Evolutionary conservation across 2,888 invertebrate genomes (phyloP).

Genomic region (Eudemis profundana): DNA sequence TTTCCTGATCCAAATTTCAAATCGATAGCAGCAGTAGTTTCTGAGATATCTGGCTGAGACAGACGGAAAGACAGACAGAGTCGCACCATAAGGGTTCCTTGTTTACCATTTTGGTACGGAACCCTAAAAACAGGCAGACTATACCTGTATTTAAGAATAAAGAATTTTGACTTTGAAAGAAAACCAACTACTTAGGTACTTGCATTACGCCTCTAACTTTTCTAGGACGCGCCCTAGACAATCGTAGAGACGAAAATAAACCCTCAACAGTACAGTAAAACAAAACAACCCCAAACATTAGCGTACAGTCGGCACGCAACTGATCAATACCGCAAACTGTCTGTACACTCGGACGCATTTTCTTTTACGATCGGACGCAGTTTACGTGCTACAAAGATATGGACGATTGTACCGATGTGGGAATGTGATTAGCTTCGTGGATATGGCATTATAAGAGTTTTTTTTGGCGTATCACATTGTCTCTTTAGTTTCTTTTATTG

Average conservation of each 20-base stretch:
- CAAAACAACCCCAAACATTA: constrained; percentile 36
- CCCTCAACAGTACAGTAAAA: constrained; percentile 13
- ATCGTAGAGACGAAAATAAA: neutral
- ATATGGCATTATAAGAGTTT: constrained; percentile 50
- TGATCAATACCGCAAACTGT: constrained; percentile 74
- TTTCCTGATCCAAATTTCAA: too few relatives aligned
- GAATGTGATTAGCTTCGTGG: constrained; percentile 56
- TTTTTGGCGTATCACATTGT: neutral
- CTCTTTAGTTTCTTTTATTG: too few relatives aligned
- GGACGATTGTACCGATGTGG: constrained; percentile 56
- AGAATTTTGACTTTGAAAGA: too few relatives aligned
- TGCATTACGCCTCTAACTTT: neutral
- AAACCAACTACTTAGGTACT: too few relatives aligned
- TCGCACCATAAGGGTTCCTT: too few relatives aligned
- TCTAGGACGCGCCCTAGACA: neutral
- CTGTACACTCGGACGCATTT: constrained; percentile 77
- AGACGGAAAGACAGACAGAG: too few relatives aligned
- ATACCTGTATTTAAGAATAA: too few relatives aligned
- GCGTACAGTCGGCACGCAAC: constrained; percentile 50
- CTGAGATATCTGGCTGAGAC: too few relatives aligned
- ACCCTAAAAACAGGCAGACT: too few relatives aligned
- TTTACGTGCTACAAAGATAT: constrained; percentile 83
- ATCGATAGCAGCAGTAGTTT: too few relatives aligned
- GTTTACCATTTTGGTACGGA: too few relatives aligned
- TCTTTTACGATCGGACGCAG: constrained; percentile 80